Base-by-base conservation (phyloP, 2,888 invertebrate species). In the Melikaiella ostensackeni region DNA sequence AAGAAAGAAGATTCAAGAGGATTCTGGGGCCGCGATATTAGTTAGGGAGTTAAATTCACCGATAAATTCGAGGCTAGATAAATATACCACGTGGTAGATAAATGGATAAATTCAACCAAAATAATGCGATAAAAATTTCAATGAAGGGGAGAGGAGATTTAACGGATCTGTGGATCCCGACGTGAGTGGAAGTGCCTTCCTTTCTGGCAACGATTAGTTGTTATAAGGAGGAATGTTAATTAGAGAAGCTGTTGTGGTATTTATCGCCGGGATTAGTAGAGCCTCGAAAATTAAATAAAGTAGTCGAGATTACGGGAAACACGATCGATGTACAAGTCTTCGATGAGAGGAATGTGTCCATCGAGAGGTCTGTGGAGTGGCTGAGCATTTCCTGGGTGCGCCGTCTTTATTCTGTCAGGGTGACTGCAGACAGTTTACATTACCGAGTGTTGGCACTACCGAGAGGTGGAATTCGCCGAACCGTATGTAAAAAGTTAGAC, bases 1-100 rank as follows among this genome's bases (percentile, higher is more conserved):
- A 92, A 92, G 91, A 92, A 89, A 91, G 91, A 91, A 91, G 91
- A 92, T 88, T 86, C 89, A 88, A 91, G 90, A 92, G 89, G 90
- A 90, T 82, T 55, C 42, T 33, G 55, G 66, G 74, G 63, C 35
- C 66, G 70, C 59, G 77, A 13, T 24, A 27, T 59, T 59, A 59
- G 75, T 62, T 42, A 24, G 50, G 75, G 62, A 62, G 42, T 24
- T 77, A n/a, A 59, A 79, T 33, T 13, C 30, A 42, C 74, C 79
- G 62, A 46, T 13, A 24, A 74, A 57, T 13, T 21, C 16, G 62
- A 70, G 16, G 46, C 38, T n/a, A 63, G 62, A 19, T 35, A 74
- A 77, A 50, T 9, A 42, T 19, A 13, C 55, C 66, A 75, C 79
- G 62, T 73, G 50, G 16, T 42, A 16, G 16, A 6, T 16, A 42